Conservation (phyloP, 2,113 vertebrate species). For the Xenopus laevis region DNA sequence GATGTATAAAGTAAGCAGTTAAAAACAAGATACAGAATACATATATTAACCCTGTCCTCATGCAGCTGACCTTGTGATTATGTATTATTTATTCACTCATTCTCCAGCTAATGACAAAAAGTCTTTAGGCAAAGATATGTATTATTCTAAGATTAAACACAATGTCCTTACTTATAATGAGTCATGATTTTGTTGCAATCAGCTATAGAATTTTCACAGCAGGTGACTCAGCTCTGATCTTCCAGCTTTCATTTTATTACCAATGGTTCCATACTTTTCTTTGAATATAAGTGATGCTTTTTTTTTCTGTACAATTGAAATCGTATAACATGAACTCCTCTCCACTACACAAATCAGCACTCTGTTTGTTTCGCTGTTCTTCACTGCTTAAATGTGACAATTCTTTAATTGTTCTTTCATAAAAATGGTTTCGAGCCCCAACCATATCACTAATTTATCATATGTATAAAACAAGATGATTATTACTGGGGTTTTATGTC, state of each 20-base stretch:
- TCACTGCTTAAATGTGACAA: background rate
- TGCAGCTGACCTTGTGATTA: slow-evolving; percentile 28
- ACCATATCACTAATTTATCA: background rate
- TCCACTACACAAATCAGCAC: background rate
- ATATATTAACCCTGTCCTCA: slow-evolving; percentile 27
- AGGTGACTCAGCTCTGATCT: slow-evolving; percentile 31
- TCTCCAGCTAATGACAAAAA: slow-evolving; percentile 22
- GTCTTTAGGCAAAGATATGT: slow-evolving; percentile 28
- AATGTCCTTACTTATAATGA: slow-evolving; percentile 44
- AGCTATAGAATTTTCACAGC: slow-evolving; percentile 42
- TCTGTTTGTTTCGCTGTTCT: background rate
- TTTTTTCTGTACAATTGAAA: slow-evolving; percentile 26
- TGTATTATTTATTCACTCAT: slow-evolving; percentile 25
- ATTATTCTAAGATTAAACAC: slow-evolving; percentile 34
- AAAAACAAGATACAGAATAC: slow-evolving; percentile 18
- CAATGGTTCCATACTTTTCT: slow-evolving; percentile 32
- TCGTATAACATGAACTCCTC: background rate
- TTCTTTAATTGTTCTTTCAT: background rate
- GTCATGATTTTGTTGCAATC: slow-evolving; percentile 40
- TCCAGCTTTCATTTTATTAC: slow-evolving; percentile 15
- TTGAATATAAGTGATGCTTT: slow-evolving; percentile 28
- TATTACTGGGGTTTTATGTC: too few relatives aligned
- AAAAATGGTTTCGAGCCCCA: background rate
- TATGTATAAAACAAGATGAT: too few relatives aligned
- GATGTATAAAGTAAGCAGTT: slow-evolving; percentile 26